These are phyloP conservation scores for Cladopsammia gracilis DNA, from an alignment of 64 coral and sea anemone species.

Conservation along the genomic window DNA sequence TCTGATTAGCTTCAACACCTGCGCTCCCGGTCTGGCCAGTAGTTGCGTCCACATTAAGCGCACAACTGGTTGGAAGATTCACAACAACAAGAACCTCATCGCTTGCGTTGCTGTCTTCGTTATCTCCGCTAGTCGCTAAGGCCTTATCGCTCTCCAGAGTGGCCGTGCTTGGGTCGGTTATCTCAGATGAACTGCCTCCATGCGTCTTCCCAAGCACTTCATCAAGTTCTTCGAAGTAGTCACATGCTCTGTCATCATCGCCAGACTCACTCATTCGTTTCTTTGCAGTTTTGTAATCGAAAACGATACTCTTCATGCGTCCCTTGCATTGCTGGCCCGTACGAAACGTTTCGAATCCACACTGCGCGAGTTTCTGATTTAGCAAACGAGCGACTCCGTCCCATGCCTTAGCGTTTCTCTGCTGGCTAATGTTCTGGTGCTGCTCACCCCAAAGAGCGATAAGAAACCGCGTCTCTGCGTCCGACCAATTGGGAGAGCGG, in stretches of 20 bases:
- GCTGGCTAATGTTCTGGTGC: slow-evolving; percentile 66
- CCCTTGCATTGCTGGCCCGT: slow-evolving; percentile 73
- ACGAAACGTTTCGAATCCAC: slow-evolving; percentile 73
- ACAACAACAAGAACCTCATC: slow-evolving; percentile 37
- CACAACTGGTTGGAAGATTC: slow-evolving; percentile 28
- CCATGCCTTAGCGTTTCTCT: slow-evolving; percentile 78
- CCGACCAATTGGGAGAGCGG: slow-evolving; percentile 74
- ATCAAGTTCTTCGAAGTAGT: slow-evolving; percentile 76
- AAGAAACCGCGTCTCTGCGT: slow-evolving; percentile 73
- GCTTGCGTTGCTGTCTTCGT: slow-evolving; percentile 36
- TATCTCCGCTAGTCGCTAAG: background rate
- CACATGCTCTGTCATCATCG: slow-evolving; percentile 52
- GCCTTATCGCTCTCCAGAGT: background rate
- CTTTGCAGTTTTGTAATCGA: slow-evolving; percentile 67
- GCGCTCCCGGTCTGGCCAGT: background rate
- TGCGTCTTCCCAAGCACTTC: slow-evolving; percentile 43
- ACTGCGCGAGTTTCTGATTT: slow-evolving; percentile 70
- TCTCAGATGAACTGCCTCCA: background rate
- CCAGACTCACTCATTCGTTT: slow-evolving; percentile 49
- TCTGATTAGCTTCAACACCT: background rate
- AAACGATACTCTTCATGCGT: slow-evolving; percentile 75
- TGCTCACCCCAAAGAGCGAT: slow-evolving; percentile 70
- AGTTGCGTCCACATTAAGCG: slow-evolving; percentile 15
- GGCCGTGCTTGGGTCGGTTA: background rate
- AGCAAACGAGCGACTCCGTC: slow-evolving; percentile 60